Percentiles rank a stretch among this genome's conserved stretches.
Evolutionary conservation across 2,888 invertebrate genomes (phyloP).

Genomic region (Tetropium fuscum): DNA sequence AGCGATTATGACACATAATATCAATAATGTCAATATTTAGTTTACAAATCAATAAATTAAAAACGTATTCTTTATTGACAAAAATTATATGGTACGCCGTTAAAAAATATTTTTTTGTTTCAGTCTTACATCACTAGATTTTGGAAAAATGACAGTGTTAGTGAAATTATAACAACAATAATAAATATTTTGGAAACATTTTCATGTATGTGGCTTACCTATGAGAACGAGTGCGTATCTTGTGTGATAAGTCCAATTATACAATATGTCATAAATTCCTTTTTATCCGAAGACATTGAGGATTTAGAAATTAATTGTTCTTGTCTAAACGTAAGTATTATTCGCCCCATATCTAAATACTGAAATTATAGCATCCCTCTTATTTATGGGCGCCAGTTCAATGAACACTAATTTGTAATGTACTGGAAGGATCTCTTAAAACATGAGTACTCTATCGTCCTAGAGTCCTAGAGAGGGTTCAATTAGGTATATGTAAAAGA

Average conservation of each 20-base stretch:
- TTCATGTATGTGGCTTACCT: slow-evolving; percentile 13
- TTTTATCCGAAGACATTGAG: not conserved
- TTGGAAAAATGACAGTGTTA: slow-evolving; percentile 33
- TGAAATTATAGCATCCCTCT: too few relatives aligned
- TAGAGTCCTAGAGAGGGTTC: too few relatives aligned
- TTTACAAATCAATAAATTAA: too few relatives aligned
- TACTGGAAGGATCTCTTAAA: too few relatives aligned
- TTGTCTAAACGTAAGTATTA: slow-evolving; percentile 19
- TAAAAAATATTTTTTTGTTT: slow-evolving; percentile 26
- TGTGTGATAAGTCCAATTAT: slow-evolving; percentile 23
- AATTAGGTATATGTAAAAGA: too few relatives aligned
- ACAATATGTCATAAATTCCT: slow-evolving; percentile 7
- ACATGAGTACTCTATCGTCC: too few relatives aligned
- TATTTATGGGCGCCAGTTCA: too few relatives aligned
- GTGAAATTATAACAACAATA: slow-evolving; percentile 16
- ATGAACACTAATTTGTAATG: slow-evolving; percentile 29
- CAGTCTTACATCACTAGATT: slow-evolving; percentile 32
- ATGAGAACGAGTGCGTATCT: slow-evolving; percentile 31
- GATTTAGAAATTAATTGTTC: not conserved
- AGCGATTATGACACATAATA: too few relatives aligned
- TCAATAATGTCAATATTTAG: too few relatives aligned
- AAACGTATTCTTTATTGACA: too few relatives aligned
- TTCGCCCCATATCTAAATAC: too few relatives aligned
- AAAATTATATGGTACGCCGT: too few relatives aligned
- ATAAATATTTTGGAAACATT: slow-evolving; percentile 19